Base-by-base conservation (phyloP, 2,797 vertebrate species). In the Pterois miles region DNA sequence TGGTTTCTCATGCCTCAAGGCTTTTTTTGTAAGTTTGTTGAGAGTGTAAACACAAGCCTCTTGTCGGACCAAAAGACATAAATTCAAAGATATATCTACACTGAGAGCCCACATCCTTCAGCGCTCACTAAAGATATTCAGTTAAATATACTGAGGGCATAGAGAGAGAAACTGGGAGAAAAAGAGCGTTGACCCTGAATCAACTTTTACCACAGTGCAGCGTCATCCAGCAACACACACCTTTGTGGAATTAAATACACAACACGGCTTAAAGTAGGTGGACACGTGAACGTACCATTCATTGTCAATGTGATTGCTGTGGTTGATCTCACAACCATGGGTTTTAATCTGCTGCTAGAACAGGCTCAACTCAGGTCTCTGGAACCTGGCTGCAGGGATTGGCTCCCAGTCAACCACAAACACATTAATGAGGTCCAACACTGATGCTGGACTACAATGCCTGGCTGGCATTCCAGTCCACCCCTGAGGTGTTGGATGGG, bases 41-140 rank as follows among this genome's bases (percentile, higher is more conserved):
- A 69, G 48, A 23, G 56, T 9, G 50, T 60, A 76, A 80, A 80
- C 78, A 78, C 7, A 60, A 71, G 62, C 56, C 22, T 74, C 6
- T 38, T 48, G 65, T 57, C 59, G 16, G 20, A 74, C 65, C 25
- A 40, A 59, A 74, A 80, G 18, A 25, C 58, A 70, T 74, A 54
- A 65, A 43, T 62, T 74, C 53, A 27, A 64, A 29, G 56, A 73
- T 80, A 50, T 38, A 69, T 68, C 40, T 16, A 23, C n/a, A 33
- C 54, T 13, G 56, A 75, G 70, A 76, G 78, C 11, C 23, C 3
- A 13, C 38, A 66, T 80, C 74, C 67, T 66, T 70, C 57, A 48
- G 54, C 63, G 14, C 65, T 69, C 36, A 66, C 53, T 5, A 57
- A 80, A 79, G 38, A 71, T 50, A 56, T 64, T 70, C 50, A 67